Evolutionary conservation across 2,888 invertebrate genomes (phyloP).

Genomic region (Temnothorax rugatulus): DNA sequence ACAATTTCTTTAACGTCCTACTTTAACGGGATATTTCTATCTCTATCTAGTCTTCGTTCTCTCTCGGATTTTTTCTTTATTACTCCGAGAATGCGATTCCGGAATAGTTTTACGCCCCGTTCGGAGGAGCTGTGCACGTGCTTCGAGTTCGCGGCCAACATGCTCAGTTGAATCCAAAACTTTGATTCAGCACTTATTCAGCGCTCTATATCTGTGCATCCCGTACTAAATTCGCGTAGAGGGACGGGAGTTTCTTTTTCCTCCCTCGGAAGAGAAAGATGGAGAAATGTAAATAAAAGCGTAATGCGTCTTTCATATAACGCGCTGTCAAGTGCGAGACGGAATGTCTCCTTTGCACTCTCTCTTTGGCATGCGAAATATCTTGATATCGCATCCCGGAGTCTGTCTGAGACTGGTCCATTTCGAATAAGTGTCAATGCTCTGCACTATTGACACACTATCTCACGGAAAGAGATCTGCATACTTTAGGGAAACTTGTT

Average conservation of each 20-base stretch:
- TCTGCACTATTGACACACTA: conserved; percentile 16
- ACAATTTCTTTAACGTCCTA: not conserved
- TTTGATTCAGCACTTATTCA: conserved; percentile 44
- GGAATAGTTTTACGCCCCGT: conserved; percentile 30
- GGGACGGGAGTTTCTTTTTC: not conserved
- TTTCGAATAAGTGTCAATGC: conserved; percentile 14
- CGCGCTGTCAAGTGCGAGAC: not conserved
- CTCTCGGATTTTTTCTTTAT: not conserved
- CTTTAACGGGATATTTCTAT: not conserved
- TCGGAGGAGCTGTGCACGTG: conserved; percentile 14
- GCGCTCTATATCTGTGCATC: conserved; percentile 9
- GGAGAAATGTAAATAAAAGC: conserved; percentile 43
- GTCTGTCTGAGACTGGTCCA: not conserved
- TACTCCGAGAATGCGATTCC: conserved; percentile 7
- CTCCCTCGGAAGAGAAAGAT: not conserved
- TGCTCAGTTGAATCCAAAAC: conserved; percentile 34
- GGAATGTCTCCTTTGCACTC: conserved; percentile 8
- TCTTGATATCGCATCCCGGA: conserved; percentile 20
- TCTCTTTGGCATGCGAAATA: conserved; percentile 21
- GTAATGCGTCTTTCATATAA: conserved; percentile 35
- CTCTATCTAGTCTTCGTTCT: not conserved
- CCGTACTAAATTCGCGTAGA: conserved; percentile 26
- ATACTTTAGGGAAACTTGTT: not conserved
- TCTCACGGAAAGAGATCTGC: not conserved
- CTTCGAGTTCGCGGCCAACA: conserved; percentile 16